These are phyloP conservation scores for Phymanthus crucifer DNA, from an alignment of 92 coral and sea anemone species.

Conservation along the genomic window DNA sequence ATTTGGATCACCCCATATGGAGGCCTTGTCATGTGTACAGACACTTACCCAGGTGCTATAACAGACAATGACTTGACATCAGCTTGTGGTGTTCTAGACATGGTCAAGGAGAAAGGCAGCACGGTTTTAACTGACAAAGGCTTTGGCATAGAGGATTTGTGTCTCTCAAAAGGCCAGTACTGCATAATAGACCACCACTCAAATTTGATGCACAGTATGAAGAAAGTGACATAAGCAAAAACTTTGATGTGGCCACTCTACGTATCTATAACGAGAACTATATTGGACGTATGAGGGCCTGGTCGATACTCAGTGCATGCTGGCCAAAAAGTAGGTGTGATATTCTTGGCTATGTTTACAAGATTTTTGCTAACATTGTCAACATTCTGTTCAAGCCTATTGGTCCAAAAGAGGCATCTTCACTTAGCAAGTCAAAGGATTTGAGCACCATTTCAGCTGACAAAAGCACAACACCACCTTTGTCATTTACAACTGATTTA, in stretches of 20 bases:
- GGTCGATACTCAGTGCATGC: background rate
- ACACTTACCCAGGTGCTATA: constrained; percentile 49
- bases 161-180: constrained; percentile 48
- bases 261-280: constrained; percentile 10
- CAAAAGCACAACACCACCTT: background rate
- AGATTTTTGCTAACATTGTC: background rate
- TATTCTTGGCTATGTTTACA: constrained; percentile 10
- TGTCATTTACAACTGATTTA: background rate
- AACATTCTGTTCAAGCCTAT: constrained; percentile 5
- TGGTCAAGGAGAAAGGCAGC: constrained; percentile 44
- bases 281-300: constrained; percentile 1
- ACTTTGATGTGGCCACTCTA: background rate
- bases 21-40: constrained; percentile 48
- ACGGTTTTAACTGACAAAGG: constrained; percentile 52
- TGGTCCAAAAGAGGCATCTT: constrained; percentile 1
- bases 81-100: constrained; percentile 58
- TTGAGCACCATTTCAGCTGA: background rate
- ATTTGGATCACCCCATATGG: constrained; percentile 56
- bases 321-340: constrained; percentile 6
- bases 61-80: constrained; percentile 57
- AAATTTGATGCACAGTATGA: constrained; percentile 56
- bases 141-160: constrained; percentile 35
- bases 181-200: constrained; percentile 45
- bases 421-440: background rate
- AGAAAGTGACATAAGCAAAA: constrained; percentile 35